Conservation (phyloP, 2,888 invertebrate genomes). For the Apoderus coryli region DNA sequence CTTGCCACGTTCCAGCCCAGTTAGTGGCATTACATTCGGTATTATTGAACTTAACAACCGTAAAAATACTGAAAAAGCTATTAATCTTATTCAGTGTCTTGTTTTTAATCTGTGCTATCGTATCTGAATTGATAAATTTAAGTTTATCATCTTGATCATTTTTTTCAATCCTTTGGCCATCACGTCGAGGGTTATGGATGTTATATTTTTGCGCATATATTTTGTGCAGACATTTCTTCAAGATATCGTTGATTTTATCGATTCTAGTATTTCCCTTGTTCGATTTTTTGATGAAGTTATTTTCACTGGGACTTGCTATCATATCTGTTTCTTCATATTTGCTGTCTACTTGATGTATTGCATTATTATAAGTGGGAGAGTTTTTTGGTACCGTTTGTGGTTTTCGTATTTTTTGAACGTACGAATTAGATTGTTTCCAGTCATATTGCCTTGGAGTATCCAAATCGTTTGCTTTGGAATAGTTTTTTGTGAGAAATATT, state of each 20-base stretch:
- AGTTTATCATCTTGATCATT: slow-evolving; percentile 10
- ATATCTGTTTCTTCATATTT: slow-evolving; percentile 15
- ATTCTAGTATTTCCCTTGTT: slow-evolving; percentile 10
- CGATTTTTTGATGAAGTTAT: neutral
- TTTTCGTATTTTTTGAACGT: slow-evolving; percentile 17
- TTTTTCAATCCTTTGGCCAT: slow-evolving; percentile 8
- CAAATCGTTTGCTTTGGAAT: no score
- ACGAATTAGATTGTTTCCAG: no score
- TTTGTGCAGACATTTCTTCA: slow-evolving; percentile 21
- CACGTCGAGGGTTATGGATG: slow-evolving; percentile 5
- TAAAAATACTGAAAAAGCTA: slow-evolving; percentile 50
- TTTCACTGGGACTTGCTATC: slow-evolving; percentile 4
- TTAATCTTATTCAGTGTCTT: slow-evolving; percentile 27
- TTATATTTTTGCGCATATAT: slow-evolving; percentile 20
- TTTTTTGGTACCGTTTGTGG: slow-evolving; percentile 1
- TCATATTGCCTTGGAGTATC: no score
- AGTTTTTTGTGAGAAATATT: no score
- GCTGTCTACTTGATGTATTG: slow-evolving; percentile 11
- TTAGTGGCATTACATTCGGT: slow-evolving; percentile 40
- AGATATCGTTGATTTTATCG: slow-evolving; percentile 19
- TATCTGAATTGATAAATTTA: slow-evolving; percentile 18
- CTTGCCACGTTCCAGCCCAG: slow-evolving; percentile 44
- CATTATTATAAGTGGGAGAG: no score
- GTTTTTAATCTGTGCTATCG: slow-evolving; percentile 22
- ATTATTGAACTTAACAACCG: slow-evolving; percentile 56